A percentile compares a stretch with the other conserved stretches of the same genome.
phyloP scores from a whole-genome alignment of 2,888 invertebrate genomes.

The Amiota communis region DNA sequence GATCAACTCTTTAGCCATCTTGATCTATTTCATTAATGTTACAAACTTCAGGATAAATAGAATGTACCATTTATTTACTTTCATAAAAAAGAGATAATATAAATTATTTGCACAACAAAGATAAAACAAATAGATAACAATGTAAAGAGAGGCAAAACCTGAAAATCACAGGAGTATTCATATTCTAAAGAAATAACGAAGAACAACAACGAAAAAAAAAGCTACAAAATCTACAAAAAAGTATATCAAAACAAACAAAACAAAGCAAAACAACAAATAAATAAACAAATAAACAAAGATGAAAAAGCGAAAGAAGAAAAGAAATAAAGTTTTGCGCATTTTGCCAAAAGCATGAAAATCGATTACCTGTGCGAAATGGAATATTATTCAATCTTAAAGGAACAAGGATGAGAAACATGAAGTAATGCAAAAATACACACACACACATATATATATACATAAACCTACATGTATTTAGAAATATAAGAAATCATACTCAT shows the following conservation, averaged over 20 bases:
- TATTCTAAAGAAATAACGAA: conserved; percentile 14
- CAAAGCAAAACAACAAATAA: neutral
- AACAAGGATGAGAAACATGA: neutral
- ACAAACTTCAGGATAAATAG: neutral
- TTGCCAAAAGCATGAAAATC: conserved; percentile 65
- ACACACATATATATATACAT: neutral
- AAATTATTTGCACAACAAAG: neutral
- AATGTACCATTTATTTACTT: neutral
- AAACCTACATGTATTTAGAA: neutral
- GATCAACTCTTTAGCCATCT: too few species aligned
- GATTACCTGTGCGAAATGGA: conserved; percentile 64
- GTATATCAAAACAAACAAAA: conserved; percentile 13
- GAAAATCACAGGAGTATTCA: conserved; percentile 11
- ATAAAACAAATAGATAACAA: neutral
- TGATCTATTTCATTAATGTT: too few species aligned
- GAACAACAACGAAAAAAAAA: neutral
- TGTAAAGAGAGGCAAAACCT: neutral
- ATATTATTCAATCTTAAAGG: conserved; percentile 29
- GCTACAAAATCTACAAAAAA: too few species aligned
- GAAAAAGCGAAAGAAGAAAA: conserved; percentile 3
- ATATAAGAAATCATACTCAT: neutral
- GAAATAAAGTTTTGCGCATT: conserved; percentile 53
- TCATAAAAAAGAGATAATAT: neutral
- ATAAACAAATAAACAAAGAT: conserved; percentile 18
- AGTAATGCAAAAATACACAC: neutral